Evolutionary conservation across 2,113 vertebrate species (phyloP).

Genomic region (Crotalus helleri): DNA sequence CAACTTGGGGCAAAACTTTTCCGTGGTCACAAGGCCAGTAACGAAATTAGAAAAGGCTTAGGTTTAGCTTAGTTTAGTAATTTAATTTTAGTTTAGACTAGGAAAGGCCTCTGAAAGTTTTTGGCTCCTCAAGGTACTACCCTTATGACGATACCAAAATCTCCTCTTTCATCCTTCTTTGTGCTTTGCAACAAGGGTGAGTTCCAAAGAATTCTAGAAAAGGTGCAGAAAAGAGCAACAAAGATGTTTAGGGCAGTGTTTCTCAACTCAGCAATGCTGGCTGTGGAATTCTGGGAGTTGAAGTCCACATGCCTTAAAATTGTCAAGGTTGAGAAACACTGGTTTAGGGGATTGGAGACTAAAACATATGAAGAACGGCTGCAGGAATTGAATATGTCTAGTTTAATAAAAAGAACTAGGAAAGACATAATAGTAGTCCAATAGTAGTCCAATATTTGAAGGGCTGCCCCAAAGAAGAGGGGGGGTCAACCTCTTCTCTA

Average conservation of each 20-base stretch:
- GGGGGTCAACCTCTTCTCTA: no score
- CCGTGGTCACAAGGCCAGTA: conserved; percentile 39
- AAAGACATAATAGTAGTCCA: no score
- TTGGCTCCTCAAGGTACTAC: conserved; percentile 41
- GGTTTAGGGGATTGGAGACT: no score
- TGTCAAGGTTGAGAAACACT: no score
- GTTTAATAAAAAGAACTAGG: no score
- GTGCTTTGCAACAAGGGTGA: background rate
- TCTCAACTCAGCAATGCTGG: no score
- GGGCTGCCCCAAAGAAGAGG: background rate
- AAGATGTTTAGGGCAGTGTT: no score
- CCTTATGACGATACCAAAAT: conserved; percentile 18
- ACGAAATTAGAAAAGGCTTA: background rate
- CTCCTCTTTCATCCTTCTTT: conserved; percentile 30
- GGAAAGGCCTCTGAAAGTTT: conserved; percentile 56
- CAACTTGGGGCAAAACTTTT: conserved; percentile 35
- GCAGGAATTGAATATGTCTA: no score
- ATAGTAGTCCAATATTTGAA: background rate
- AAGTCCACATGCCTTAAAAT: no score
- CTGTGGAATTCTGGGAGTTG: no score
- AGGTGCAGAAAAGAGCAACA: no score
- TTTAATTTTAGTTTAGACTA: background rate
- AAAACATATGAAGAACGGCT: no score
- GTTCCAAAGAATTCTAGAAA: background rate
- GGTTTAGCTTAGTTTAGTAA: background rate